phyloP scores from a whole-genome alignment of 2,888 invertebrate genomes.

The Pharmacophagus antenor region DNA sequence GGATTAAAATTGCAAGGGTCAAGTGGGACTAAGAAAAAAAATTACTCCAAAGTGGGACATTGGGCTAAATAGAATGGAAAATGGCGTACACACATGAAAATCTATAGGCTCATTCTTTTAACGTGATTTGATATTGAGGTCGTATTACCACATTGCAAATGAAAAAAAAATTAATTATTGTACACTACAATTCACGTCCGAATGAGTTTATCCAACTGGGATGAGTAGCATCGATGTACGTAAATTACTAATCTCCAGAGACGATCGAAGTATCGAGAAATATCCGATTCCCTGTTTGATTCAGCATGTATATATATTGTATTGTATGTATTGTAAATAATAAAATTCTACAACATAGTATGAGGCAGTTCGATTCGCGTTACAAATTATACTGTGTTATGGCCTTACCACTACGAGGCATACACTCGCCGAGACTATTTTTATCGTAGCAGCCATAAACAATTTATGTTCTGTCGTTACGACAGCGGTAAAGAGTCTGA shows the following conservation, averaged over 20 bases:
- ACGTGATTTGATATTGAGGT: no score
- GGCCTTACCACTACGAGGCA: constrained; percentile 1
- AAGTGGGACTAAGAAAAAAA: no score
- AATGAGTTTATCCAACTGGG: no score
- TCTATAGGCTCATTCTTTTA: no score
- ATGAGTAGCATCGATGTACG: neutral
- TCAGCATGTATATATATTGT: no score
- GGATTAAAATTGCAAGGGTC: no score
- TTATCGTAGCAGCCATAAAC: constrained; percentile 21
- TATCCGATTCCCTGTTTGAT: neutral
- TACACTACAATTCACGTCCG: no score
- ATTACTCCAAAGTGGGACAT: no score
- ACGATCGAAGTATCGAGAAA: neutral
- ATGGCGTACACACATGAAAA: no score
- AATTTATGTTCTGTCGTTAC: constrained; percentile 24
- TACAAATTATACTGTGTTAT: constrained; percentile 18
- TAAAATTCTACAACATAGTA: constrained; percentile 9
- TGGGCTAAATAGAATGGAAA: no score
- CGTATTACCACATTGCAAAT: no score
- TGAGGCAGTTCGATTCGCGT: neutral
- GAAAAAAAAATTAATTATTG: no score
- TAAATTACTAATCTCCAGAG: neutral
- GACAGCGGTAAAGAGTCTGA: constrained; percentile 6
- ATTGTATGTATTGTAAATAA: neutral
- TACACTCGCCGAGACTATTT: constrained; percentile 20